Conservation (phyloP, 2,113 vertebrate genomes). For the Corythornis madagascariensis region DNA sequence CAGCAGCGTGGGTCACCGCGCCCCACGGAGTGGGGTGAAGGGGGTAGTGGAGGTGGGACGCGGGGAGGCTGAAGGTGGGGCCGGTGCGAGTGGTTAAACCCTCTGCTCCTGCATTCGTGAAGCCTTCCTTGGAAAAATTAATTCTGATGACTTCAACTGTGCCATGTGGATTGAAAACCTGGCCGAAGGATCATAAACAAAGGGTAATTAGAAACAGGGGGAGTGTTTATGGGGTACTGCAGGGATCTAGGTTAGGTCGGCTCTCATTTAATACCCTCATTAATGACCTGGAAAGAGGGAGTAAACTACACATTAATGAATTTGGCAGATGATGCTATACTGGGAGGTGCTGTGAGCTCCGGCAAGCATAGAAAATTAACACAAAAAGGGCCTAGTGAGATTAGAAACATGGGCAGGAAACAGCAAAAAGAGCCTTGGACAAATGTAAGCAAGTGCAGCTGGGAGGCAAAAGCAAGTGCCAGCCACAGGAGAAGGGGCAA, state of each 20-base stretch:
- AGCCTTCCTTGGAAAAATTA: conserved; percentile 13
- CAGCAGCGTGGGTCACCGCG: neutral
- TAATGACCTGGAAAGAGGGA: conserved; percentile 71
- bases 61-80: neutral
- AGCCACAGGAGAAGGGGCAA: neutral
- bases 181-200: conserved; percentile 69
- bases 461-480: neutral
- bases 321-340: conserved; percentile 67
- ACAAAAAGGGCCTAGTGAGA: conserved; percentile 36
- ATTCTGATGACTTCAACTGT: conserved; percentile 61
- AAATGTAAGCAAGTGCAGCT: neutral
- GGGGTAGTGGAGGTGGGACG: neutral
- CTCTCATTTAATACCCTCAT: conserved; percentile 70
- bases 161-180: conserved; percentile 52
- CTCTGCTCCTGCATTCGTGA: rapidly evolving
- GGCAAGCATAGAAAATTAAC: conserved; percentile 57
- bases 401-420: conserved; percentile 13
- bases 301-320: conserved; percentile 70
- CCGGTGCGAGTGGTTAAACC: neutral
- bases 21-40: neutral
- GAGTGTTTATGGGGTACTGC: conserved; percentile 65
- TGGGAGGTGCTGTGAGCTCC: conserved; percentile 58
- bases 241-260: conserved; percentile 64
- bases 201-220: conserved; percentile 72
- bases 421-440: neutral